Evolutionary conservation across 2,113 vertebrate species (phyloP), one percentile per base, ranked within the genome.

Genomic region (Coturnix japonica): DNA sequence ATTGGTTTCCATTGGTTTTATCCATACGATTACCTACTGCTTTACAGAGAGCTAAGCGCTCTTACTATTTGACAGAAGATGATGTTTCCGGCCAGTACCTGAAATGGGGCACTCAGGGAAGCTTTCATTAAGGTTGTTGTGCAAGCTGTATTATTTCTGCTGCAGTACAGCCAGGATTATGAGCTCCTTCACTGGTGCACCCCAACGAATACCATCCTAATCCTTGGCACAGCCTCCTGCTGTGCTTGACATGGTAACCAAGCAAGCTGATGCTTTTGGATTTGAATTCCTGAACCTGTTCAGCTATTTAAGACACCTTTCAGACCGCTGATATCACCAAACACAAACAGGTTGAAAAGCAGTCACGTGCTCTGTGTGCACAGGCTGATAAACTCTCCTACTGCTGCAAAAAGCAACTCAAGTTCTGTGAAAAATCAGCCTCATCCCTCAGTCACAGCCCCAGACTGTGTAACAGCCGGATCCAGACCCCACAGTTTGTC

Each of bases 361-460:
- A 47, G 8, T n/a, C 3, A 3, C 49, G 82, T 31, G 2, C 78
- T 84, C 7, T 1, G 37, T 28, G 43, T 37, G 44, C n/a, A 9
- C 2, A n/a, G 57, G 75, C 31, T 2, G 16, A 49, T 49, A 78
- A 90, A 81, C 74, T 78, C 49, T 37, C 0, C 0, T 16, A 57
- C 87, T 81, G 33, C 47, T 61, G 77, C 18, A 73, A 93, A 85
- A 85, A 43, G 53, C 88, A 75, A 28, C 66, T 63, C 46, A 78
- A 85, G 51, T 20, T 74, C 18, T 81, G 79, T 67, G 66, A 85
- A 71, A 78, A 78, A 49, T 71, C 71, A 75, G 63, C 63, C 85
- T 91, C 93, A 83, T n/a, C 87, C 82, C 67, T 80, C 72, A 76
- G 72, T 80, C 86, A 65, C 54, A 13, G 67, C 83, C 54, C 69